phyloP scores from a whole-genome alignment of 2,113 vertebrate species.

The Coptodon bakossiorum region DNA sequence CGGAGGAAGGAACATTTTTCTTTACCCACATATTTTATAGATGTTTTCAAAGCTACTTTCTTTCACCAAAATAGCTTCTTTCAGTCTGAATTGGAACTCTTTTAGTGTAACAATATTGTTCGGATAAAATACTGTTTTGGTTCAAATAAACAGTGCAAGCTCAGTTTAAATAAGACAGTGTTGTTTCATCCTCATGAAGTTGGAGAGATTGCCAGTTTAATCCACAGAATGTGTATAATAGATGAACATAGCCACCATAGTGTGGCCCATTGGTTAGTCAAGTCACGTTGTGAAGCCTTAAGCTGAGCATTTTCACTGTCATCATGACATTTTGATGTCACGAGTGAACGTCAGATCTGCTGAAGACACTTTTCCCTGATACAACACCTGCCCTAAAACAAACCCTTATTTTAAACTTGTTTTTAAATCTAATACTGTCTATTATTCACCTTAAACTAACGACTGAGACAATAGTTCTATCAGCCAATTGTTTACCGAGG shows the following conservation, averaged over 20 bases:
- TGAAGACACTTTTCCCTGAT: neutral
- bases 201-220: neutral
- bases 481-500: neutral
- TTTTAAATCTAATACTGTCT: neutral
- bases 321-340: neutral
- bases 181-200: neutral
- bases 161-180: neutral
- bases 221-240: accelerated
- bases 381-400: neutral
- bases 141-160: neutral
- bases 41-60: neutral
- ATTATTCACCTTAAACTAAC: neutral
- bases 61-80: neutral
- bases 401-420: neutral
- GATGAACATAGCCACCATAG: neutral
- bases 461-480: no score
- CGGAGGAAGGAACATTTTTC: neutral
- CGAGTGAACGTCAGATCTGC: neutral
- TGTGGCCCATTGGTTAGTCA: neutral
- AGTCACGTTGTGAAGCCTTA: neutral
- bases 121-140: neutral
- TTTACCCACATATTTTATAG: neutral
- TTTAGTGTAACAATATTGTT: neutral
- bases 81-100: neutral
- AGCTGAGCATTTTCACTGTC: neutral